Conservation (phyloP, 1,140 invertebrate genomes). For the Drosophila virilis region DNA sequence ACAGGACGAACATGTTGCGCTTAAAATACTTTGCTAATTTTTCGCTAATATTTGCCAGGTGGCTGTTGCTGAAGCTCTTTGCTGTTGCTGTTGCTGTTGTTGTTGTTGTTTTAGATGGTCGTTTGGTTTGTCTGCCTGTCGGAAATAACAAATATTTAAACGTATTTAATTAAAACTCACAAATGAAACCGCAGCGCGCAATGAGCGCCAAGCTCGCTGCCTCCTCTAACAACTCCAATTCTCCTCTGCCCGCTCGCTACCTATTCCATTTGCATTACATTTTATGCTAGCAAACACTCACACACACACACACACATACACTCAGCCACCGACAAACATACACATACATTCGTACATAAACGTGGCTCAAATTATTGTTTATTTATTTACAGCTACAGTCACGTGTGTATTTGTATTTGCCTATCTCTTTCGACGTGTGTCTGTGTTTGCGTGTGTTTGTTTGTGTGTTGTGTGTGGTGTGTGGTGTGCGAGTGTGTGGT, state of each 20-base stretch:
- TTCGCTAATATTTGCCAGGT: conserved; percentile 79
- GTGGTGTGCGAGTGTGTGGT: conserved; percentile 17
- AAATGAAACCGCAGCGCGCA: conserved; percentile 77
- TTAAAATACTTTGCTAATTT: conserved; percentile 81
- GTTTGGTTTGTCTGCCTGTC: conserved; percentile 65
- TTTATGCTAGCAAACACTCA: conserved; percentile 21
- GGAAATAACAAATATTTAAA: conserved; percentile 81
- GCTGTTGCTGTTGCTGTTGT: conserved; percentile 23
- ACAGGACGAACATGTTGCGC: conserved; percentile 77
- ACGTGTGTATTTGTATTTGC: conserved; percentile 31
- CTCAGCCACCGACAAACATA: neutral
- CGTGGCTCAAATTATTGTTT: conserved; percentile 70
- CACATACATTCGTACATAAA: conserved; percentile 24
- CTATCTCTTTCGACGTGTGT: conserved; percentile 13
- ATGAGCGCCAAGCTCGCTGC: conserved; percentile 30
- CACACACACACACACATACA: conserved; percentile 1
- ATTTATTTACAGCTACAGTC: conserved; percentile 70
- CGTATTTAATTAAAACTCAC: conserved; percentile 82
- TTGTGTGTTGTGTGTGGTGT: conserved; percentile 21
- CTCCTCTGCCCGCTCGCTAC: neutral
- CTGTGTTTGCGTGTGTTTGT: conserved; percentile 14
- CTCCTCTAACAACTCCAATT: neutral
- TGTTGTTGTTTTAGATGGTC: conserved; percentile 40
- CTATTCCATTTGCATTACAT: conserved; percentile 44
- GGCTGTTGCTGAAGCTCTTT: conserved; percentile 25